phyloP scores from a whole-genome alignment of 2,797 vertebrate species.

The Buceros bicornis region DNA sequence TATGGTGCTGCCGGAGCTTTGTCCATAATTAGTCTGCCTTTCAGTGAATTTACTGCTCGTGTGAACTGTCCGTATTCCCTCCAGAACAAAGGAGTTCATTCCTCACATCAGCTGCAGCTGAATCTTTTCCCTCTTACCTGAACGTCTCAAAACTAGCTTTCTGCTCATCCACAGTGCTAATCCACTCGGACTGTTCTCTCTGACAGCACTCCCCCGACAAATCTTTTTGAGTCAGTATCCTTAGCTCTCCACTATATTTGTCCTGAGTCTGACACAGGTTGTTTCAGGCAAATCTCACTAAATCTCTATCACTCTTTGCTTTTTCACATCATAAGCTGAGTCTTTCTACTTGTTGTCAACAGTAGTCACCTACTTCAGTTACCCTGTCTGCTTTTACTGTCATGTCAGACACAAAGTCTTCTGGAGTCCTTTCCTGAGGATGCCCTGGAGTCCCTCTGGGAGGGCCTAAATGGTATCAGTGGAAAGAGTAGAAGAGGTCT shows the following conservation, averaged over 20 bases:
- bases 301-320: not conserved
- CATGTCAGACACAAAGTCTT: not conserved
- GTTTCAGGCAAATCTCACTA: constrained; percentile 4
- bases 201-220: not conserved
- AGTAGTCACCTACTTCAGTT: not conserved
- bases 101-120: not conserved
- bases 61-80: not conserved
- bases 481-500: not conserved
- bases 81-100: not conserved
- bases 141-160: not conserved
- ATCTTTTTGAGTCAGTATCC: constrained; percentile 9
- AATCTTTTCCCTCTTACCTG: not conserved
- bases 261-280: not conserved
- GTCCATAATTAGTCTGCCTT: not conserved
- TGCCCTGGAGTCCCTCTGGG: not conserved
- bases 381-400: not conserved
- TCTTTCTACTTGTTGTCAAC: not conserved
- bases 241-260: not conserved
- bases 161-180: not conserved
- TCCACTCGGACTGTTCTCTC: not conserved
- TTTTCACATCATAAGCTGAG: not conserved
- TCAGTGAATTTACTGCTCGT: not conserved
- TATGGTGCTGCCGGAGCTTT: not conserved
- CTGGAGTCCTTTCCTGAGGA: not conserved
- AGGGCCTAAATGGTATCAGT: not conserved